Percentiles rank a stretch among this genome's conserved stretches.
phyloP scores from a whole-genome alignment of 1,140 invertebrate species.

The Cephus cinctus region DNA sequence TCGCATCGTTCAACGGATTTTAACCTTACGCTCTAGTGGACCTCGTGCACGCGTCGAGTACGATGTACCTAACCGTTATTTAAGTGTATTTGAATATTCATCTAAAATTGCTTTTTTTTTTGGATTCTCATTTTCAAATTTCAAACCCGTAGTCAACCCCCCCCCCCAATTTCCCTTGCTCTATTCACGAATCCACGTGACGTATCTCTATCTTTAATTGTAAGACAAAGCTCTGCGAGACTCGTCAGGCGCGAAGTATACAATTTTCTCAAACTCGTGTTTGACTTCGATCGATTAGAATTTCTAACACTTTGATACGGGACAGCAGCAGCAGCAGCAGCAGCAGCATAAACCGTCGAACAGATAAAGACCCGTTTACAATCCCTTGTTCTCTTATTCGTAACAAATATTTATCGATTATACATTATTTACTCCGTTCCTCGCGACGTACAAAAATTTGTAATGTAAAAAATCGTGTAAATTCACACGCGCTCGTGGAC shows the following conservation, averaged over 20 bases:
- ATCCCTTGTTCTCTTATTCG: slow-evolving; percentile 2
- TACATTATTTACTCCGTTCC: slow-evolving; percentile 7
- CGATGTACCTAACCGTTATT: neutral
- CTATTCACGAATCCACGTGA: neutral
- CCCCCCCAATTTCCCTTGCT: neutral
- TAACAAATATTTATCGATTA: slow-evolving; percentile 3
- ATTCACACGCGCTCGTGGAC: slow-evolving; percentile 31
- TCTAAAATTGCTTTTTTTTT: slow-evolving; percentile 9
- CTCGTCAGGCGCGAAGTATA: neutral
- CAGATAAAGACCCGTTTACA: too few relatives aligned
- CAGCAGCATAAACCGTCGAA: too few relatives aligned
- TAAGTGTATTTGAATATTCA: slow-evolving; percentile 6
- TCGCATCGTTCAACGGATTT: too few relatives aligned
- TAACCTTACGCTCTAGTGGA: slow-evolving; percentile 13
- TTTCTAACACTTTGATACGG: too few relatives aligned
- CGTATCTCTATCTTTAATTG: neutral
- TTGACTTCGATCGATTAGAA: neutral
- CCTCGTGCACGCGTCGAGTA: slow-evolving; percentile 2
- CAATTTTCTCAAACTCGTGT: neutral
- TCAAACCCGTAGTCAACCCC: neutral
- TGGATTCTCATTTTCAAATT: neutral
- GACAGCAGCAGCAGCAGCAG: too few relatives aligned
- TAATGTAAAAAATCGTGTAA: slow-evolving; percentile 43
- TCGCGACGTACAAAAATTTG: slow-evolving; percentile 34
- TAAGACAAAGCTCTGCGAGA: neutral